Base-by-base conservation (phyloP, 1,140 invertebrate species). In the Chionoecetes opilio region DNA sequence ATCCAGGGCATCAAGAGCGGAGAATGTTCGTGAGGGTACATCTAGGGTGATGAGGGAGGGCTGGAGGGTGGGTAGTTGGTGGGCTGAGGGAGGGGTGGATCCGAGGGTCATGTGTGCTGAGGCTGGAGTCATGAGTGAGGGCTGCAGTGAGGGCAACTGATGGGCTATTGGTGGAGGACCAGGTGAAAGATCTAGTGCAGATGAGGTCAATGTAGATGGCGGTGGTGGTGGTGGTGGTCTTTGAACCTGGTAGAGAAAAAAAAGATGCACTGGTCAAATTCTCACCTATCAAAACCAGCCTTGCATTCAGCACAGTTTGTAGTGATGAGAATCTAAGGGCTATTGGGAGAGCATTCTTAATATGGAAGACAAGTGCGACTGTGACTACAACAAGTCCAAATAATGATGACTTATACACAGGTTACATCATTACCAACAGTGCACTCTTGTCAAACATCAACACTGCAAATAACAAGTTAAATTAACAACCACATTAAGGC, bases 101-200 rank as follows among this genome's bases (percentile, higher is more conserved):
- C 31, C 26, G 21, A 86, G 37, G 34, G 92, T n/a, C 8, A 53
- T 11, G n/a, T 86, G 82, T 87, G 93, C 5, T 3, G 86, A 38
- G 21, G 87, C 63, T 38, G 38, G 53, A 38, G 53, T 29, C 34
- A 94, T 32, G 9, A 89, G 53, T 21, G 87, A 90, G 31, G 93
- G 53, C 26, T 94, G 86, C 31, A 89, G 41, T 32, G 86, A 46
- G 0, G 85, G 93, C 2, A 94, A 34, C 46, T 88, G 85, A 29
- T 75, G 87, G 21, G 85, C 46, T 14, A n/a, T 85, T 3, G 86
- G 17, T n/a, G 93, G 93, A n/a, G 93, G 53, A 63, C 38, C 87
- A 88, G 93, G 93, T 37, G 93, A 94, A 8, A 94, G 87, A 31
- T 94, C 93, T n/a, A 94, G 93, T n/a, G 87, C 93, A 53, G 93